Base-by-base conservation (phyloP, 2,888 invertebrate genomes). In the Orchestes rusci region DNA sequence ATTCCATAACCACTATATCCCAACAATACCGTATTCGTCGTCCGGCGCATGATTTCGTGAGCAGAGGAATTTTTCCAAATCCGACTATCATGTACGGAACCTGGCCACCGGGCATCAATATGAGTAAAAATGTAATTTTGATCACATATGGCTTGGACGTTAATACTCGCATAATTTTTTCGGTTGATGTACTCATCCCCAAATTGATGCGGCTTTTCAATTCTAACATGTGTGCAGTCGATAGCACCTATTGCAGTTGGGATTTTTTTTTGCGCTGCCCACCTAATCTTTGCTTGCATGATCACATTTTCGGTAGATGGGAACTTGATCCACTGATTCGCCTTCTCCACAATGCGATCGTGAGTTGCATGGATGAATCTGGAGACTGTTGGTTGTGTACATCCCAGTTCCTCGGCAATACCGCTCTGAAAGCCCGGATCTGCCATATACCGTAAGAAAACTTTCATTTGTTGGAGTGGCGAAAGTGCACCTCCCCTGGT, bases 11-110 rank as follows among this genome's bases (percentile, higher is more conserved):
- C 23, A 5, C 10, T 5, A 23, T 23, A 5, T 7, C 7, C 23
- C 7, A 23, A 7, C 10, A 23, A 23, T 7, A 23, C 10, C 7
- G 5, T 10, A 23, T 23, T 23, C 23, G 5, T 10, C 10, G 23
- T 23, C 5, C 23, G 5, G 5, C 23, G 23, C 23, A 23, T 23
- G 5, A 23, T 10, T 10, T 23, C 23, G 7, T 10, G 5, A 7
- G 10, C 23, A 10, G 5, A 5, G 10, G 23, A 23, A 23, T 23
- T 23, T 23, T 23, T 23, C 23, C 23, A 23, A 10, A 23, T 23
- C 10, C 47, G 12, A 19, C 39, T 47, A 19, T 52, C 52, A 28
- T 51, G 43, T 4, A 51, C 48, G 2, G 48, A 51, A 12, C 23
- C 23, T 7, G 23, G 23, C 23, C 23, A 23, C 7, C 23, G 5